Evolutionary conservation across 2,888 invertebrate species (phyloP).

Genomic region (Chirona hameri): DNA sequence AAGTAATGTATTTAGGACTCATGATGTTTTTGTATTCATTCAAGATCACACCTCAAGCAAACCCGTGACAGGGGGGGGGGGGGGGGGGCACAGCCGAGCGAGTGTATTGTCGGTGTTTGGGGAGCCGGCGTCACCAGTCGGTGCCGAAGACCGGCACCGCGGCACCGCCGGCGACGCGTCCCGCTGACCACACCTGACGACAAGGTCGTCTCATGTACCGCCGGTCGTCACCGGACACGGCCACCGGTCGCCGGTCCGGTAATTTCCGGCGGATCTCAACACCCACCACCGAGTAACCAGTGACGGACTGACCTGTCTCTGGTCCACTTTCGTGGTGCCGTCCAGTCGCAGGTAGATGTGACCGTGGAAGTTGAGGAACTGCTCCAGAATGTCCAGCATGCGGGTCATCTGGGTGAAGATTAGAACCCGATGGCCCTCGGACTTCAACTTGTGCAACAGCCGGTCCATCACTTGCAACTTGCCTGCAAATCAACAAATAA

Average conservation of each 20-base stretch:
- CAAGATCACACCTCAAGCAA: no score
- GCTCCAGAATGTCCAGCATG: conserved; percentile 97
- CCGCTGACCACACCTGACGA: not conserved
- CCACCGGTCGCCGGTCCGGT: not conserved
- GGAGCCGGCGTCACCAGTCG: not conserved
- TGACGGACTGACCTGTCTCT: conserved; percentile 64
- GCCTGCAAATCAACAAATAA: conserved; percentile 49
- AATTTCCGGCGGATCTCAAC: conserved; percentile 4
- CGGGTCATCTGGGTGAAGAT: conserved; percentile 99
- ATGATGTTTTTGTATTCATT: no score
- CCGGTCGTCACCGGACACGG: conserved; percentile 11
- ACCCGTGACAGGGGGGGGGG: no score
- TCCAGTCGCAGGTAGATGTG: conserved; percentile 94
- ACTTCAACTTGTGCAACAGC: conserved; percentile 76
- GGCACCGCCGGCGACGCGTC: not conserved
- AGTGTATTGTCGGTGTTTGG: not conserved
- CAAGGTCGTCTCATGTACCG: not conserved
- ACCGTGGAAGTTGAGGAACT: conserved; percentile 94
- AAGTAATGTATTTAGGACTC: no score
- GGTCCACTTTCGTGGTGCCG: conserved; percentile 92
- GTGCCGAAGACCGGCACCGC: not conserved
- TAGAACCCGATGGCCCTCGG: conserved; percentile 81
- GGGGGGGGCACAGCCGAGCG: no score
- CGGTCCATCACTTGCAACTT: conserved; percentile 85
- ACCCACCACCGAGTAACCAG: not conserved